Base-by-base conservation (phyloP, 2,888 invertebrate genomes). In the Argyresthia albistria region DNA sequence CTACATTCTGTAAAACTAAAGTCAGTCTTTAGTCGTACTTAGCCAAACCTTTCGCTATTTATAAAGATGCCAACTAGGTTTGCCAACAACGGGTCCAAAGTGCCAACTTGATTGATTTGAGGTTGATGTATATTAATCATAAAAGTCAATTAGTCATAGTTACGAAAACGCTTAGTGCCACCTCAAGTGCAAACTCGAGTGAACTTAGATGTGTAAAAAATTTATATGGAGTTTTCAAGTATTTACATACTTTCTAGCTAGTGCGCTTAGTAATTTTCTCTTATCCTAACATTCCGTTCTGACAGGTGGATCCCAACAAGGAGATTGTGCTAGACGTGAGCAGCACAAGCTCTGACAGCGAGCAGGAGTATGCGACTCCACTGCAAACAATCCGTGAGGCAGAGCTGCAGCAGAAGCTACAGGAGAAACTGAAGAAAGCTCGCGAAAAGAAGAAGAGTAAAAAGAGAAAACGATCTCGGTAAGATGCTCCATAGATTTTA, bases 271-370 rank as follows among this genome's bases (percentile, higher is more conserved):
- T n/a, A 3, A 39, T 6, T 45, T 9, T 15, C 0, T 14, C 4
- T 8, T 16, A 45, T 45, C 16, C 8, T 1, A 1, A 45, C 25
- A 45, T 15, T 15, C 25, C 37, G 57, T n/a, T n/a, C n/a, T 60
- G 57, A 0, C 59, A 91, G 90, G 92, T 97, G 35, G 97, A 98
- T 70, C 97, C 97, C 0, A 93, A 95, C 69, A 97, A 96, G 72
- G 97, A 97, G 70, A 94, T 95, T 63, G 93, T 98, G 1, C 76
- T 98, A 54, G 98, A 98, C 73, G 95, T 98, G 0, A 97, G 97
- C 70, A 97, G 97, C 65, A 98, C 97, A 4, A 97, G 97, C 64
- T 97, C 96, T 56, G 97, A 97, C 64, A 93, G 94, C 16, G 93
- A 93, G 58, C 90, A 91, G 55, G 94, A 97, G 59, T 95, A 95